phyloP scores from a whole-genome alignment of 1,140 invertebrate species.

The Maconellicoccus hirsutus region DNA sequence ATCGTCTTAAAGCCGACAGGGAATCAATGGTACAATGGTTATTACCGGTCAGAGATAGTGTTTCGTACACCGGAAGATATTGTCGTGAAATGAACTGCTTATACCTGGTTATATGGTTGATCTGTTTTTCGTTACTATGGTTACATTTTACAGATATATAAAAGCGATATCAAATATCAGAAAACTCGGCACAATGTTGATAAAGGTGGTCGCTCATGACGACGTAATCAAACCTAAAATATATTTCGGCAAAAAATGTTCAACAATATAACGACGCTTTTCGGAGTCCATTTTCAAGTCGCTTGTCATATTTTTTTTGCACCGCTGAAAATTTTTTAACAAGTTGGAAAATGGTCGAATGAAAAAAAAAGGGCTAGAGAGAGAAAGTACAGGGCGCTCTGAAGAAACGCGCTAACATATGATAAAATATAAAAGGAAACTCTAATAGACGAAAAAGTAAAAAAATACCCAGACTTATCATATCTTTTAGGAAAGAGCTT shows the following conservation, averaged over 20 bases:
- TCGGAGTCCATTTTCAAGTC: not conserved
- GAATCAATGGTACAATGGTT: too few species aligned
- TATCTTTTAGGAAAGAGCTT: not conserved
- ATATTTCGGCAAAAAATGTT: not conserved
- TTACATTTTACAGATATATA: not conserved
- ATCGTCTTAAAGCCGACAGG: too few species aligned
- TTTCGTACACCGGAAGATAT: too few species aligned
- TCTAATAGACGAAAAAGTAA: not conserved
- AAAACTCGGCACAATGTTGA: too few species aligned
- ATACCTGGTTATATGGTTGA: not conserved
- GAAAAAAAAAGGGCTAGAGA: too few species aligned
- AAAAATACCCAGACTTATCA: not conserved
- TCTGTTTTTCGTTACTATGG: slow-evolving; percentile 1
- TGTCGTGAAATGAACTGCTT: too few species aligned
- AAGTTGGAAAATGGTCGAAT: not conserved
- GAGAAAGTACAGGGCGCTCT: too few species aligned
- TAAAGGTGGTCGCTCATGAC: not conserved
- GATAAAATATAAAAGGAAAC: not conserved
- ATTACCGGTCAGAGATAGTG: too few species aligned
- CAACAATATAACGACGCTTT: not conserved
- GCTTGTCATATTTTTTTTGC: not conserved
- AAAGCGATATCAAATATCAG: not conserved
- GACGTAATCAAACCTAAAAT: not conserved
- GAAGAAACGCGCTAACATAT: not conserved
- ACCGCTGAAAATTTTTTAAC: not conserved